phyloP scores from a whole-genome alignment of 2,797 vertebrate species.

The Trematomus bernacchii region DNA sequence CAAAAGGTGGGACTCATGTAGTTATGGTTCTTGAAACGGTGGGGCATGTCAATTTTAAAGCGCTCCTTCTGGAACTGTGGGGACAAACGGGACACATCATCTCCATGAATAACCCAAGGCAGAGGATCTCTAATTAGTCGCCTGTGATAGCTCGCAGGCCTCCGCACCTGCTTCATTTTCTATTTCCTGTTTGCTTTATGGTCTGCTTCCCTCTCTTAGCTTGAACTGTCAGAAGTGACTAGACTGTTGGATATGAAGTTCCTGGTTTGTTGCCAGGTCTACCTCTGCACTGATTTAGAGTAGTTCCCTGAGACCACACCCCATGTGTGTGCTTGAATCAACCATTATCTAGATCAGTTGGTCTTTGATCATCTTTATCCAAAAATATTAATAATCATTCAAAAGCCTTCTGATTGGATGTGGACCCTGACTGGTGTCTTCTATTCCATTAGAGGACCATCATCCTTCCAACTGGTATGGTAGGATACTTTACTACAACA shows the following conservation, averaged over 20 bases:
- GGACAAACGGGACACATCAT: slow-evolving; percentile 31
- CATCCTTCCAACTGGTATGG: slow-evolving; percentile 4
- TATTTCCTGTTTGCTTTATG: neutral
- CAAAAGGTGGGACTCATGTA: slow-evolving; percentile 99
- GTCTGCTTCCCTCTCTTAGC: slow-evolving; percentile 18
- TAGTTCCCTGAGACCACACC: slow-evolving; percentile 24
- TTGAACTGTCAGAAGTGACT: slow-evolving; percentile 10
- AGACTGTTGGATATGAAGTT: slow-evolving; percentile 14
- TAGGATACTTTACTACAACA: slow-evolving; percentile 3
- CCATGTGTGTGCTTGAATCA: slow-evolving; percentile 30
- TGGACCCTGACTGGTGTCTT: slow-evolving; percentile 21
- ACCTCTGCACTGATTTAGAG: slow-evolving; percentile 19
- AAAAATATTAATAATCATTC: slow-evolving; percentile 27
- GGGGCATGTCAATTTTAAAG: slow-evolving; percentile 99
- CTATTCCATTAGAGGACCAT: slow-evolving; percentile 16
- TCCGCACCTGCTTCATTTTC: slow-evolving; percentile 42
- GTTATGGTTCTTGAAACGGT: slow-evolving; percentile 95
- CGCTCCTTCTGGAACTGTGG: slow-evolving; percentile 98
- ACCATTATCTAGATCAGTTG: slow-evolving; percentile 34
- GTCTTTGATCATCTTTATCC: slow-evolving; percentile 43
- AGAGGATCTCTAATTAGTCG: neutral
- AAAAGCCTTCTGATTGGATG: slow-evolving; percentile 11
- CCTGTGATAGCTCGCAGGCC: slow-evolving; percentile 17
- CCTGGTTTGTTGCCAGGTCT: neutral
- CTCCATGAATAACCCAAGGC: neutral